Evolutionary conservation across 37 sponge, comb jelly and placozoan species (phyloP).

Genomic region (Aplysina aerophoba): DNA sequence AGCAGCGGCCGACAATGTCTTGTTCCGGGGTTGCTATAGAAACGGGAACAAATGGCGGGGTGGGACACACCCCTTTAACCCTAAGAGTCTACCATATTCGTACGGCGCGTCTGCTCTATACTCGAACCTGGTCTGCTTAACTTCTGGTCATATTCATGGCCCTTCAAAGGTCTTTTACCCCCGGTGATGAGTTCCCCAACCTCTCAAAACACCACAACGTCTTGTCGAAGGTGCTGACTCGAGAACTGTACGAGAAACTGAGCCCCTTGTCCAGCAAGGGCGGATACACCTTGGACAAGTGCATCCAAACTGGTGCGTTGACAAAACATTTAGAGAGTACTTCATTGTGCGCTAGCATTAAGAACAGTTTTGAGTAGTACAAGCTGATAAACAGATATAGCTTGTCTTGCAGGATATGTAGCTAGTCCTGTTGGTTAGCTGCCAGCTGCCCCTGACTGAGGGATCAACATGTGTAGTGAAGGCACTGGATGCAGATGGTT

Average conservation of each 20-base stretch:
- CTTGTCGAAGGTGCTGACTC: conserved; percentile 66
- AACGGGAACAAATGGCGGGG: no score
- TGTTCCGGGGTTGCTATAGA: conserved; percentile 22
- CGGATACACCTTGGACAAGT: conserved; percentile 71
- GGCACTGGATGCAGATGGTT: no score
- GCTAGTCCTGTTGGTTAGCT: no score
- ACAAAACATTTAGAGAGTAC: neutral
- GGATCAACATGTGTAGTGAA: no score
- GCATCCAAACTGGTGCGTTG: conserved; percentile 67
- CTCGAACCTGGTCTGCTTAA: no score
- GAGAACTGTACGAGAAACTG: conserved; percentile 62
- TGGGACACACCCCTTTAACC: conserved; percentile 24
- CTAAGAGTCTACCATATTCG: no score
- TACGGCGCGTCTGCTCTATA: no score
- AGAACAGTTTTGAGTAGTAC: no score
- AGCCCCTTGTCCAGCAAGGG: conserved; percentile 46
- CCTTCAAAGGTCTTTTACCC: neutral
- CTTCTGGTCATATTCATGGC: neutral
- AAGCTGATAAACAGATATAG: no score
- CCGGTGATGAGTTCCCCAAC: conserved; percentile 39
- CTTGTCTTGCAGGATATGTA: no score
- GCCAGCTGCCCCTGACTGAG: no score
- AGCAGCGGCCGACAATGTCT: neutral
- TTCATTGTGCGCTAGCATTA: neutral
- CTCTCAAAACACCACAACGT: conserved; percentile 73